phyloP scores from a whole-genome alignment of 2,113 vertebrate genomes.

The Megaceryle torquata region DNA sequence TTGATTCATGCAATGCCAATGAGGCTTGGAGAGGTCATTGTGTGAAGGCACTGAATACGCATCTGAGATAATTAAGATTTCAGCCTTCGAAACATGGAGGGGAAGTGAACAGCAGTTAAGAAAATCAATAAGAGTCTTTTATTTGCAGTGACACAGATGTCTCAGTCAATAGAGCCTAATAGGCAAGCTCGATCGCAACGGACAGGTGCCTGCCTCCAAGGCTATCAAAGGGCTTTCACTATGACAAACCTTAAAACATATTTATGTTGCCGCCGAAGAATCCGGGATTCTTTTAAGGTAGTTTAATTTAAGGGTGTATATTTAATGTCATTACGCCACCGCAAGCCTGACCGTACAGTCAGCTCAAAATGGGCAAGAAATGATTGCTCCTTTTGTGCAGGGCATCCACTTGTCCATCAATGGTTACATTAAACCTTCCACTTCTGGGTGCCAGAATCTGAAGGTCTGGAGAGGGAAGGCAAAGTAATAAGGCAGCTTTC shows the following conservation, averaged over 20 bases:
- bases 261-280: slow-evolving; percentile 66
- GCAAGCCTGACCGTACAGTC: neutral
- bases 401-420: neutral
- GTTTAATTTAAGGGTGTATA: slow-evolving; percentile 36
- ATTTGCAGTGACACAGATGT: slow-evolving; percentile 99
- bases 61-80: slow-evolving; percentile 99
- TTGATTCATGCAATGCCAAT: slow-evolving; percentile 84
- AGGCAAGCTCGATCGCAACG: slow-evolving; percentile 87
- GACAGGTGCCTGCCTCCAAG: slow-evolving; percentile 82
- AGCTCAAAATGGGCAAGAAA: slow-evolving; percentile 29
- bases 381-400: neutral
- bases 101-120: slow-evolving; percentile 94
- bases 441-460: neutral
- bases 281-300: slow-evolving; percentile 12
- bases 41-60: slow-evolving; percentile 85
- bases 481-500: neutral
- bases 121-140: slow-evolving; percentile 99
- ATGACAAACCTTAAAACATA: slow-evolving; percentile 71
- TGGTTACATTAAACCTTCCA: neutral
- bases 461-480: neutral
- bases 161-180: slow-evolving; percentile 99
- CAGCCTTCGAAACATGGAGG: slow-evolving; percentile 87
- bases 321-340: slow-evolving; percentile 52
- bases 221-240: slow-evolving; percentile 71
- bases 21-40: slow-evolving; percentile 78